Evolutionary conservation across 2,797 vertebrate species (phyloP).

Genomic region (Nothura maculosa): DNA sequence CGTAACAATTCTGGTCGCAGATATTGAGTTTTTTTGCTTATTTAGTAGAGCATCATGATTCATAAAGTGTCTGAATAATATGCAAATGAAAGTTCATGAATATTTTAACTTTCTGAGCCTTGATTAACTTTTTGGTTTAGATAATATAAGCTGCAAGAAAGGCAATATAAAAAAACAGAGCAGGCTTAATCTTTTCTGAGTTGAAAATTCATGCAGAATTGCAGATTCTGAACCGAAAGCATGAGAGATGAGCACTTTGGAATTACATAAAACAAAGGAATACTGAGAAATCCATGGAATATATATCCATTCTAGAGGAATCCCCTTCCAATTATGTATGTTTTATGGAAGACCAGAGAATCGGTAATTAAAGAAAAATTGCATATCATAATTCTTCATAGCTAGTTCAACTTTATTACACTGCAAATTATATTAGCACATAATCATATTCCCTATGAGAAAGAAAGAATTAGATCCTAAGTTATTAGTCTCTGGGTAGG

Average conservation of each 20-base stretch:
- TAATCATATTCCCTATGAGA: neutral
- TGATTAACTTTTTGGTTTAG: neutral
- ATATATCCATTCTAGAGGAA: neutral
- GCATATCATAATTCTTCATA: neutral
- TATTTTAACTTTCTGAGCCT: neutral
- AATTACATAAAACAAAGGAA: neutral
- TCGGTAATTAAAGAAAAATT: slow-evolving; percentile 10
- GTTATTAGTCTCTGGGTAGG: neutral
- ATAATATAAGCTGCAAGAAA: neutral
- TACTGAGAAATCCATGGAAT: neutral
- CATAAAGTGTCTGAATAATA: neutral
- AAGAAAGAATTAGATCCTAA: neutral
- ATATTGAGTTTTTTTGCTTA: slow-evolving; percentile 18
- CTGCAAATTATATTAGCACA: neutral
- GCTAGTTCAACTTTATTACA: neutral
- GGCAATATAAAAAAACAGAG: neutral
- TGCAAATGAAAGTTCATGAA: neutral
- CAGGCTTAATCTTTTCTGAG: neutral
- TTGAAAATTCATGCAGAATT: neutral
- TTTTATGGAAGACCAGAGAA: neutral
- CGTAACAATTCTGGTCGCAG: neutral
- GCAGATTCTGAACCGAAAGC: neutral
- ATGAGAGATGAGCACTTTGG: neutral
- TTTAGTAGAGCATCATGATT: neutral
- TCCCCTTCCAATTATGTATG: neutral